phyloP scores from a whole-genome alignment of 2,888 invertebrate genomes.

The Dendrolimus houi region DNA sequence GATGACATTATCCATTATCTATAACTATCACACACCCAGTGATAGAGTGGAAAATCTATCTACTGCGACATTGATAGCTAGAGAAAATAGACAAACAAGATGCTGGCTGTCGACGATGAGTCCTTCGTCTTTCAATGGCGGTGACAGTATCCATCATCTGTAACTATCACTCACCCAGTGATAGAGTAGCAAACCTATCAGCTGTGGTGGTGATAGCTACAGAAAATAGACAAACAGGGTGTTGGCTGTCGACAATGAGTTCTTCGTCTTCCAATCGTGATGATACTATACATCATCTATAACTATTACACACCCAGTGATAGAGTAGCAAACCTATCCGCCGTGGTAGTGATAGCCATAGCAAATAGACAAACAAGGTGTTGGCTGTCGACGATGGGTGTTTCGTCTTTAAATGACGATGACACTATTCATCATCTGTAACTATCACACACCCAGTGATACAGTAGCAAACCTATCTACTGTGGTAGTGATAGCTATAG shows the following conservation, averaged over 20 bases:
- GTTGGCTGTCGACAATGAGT: too few species aligned
- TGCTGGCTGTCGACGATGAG: background rate
- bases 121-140: background rate
- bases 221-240: background rate
- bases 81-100: background rate
- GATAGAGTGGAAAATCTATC: constrained; percentile 10
- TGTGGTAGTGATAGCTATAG: background rate
- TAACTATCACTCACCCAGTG: constrained; percentile 1
- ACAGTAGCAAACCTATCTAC: background rate
- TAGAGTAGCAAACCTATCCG: background rate
- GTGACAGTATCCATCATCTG: background rate
- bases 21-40: constrained; percentile 9
- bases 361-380: background rate
- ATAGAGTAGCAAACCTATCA: background rate
- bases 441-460: constrained; percentile 2
- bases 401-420: background rate
- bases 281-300: background rate
- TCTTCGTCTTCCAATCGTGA: background rate
- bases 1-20: background rate
- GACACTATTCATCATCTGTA: background rate
- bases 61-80: constrained; percentile 10
- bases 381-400: too few species aligned
- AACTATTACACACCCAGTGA: constrained; percentile 3
- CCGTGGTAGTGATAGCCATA: background rate
- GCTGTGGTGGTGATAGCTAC: background rate